A percentile compares a stretch with the other conserved stretches of the same genome.
Conservation (phyloP, 2,113 vertebrate species). For the Ia io region DNA sequence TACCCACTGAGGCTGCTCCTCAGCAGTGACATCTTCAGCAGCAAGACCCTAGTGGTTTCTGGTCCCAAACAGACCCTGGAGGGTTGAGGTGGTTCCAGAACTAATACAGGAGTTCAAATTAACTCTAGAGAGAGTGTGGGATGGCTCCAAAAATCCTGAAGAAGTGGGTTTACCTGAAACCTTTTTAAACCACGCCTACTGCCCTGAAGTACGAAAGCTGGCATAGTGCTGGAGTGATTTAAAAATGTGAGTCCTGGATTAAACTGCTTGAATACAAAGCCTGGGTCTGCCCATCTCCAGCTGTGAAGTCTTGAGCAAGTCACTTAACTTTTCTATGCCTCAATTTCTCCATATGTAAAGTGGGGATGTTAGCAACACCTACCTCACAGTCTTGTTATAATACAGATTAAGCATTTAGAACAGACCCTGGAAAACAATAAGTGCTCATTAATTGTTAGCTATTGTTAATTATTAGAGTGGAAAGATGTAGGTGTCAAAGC, state of each 20-base stretch:
- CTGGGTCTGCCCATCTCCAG: background rate
- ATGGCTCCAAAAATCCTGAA: background rate
- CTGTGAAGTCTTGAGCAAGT: background rate
- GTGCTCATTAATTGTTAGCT: background rate
- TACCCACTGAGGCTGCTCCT: background rate
- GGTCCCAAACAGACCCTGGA: background rate
- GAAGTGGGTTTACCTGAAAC: background rate
- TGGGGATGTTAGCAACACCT: background rate
- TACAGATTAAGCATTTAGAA: background rate
- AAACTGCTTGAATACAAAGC: background rate
- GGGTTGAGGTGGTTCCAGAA: background rate
- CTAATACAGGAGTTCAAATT: background rate
- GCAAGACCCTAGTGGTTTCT: background rate
- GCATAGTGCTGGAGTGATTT: background rate
- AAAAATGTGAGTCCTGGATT: background rate
- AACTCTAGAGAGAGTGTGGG: background rate
- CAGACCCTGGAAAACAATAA: background rate
- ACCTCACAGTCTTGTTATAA: background rate
- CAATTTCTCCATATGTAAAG: background rate
- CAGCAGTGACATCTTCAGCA: background rate
- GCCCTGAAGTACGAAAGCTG: background rate
- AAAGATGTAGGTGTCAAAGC: background rate
- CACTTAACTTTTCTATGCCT: background rate
- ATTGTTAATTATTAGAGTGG: background rate
- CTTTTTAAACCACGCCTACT: background rate